Conservation (phyloP, 2,113 vertebrate genomes). For the Natator depressus region DNA sequence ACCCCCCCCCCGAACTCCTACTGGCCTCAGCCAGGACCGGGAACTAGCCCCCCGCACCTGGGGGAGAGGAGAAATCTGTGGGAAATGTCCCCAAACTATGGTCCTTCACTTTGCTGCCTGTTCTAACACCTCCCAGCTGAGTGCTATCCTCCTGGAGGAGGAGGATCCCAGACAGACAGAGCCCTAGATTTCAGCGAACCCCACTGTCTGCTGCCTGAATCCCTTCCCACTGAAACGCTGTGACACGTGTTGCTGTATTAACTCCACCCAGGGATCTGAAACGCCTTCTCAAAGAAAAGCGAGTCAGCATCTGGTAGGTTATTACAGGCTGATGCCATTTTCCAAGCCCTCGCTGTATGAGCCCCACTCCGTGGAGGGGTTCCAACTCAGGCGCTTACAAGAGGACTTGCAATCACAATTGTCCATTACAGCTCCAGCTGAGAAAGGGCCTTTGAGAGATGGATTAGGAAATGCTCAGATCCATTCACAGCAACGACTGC, state of each 20-base stretch:
- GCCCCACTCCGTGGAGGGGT: neutral
- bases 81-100: too few relatives aligned
- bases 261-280: neutral
- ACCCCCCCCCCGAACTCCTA: neutral
- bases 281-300: neutral
- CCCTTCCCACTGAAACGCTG: neutral
- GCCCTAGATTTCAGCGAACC: neutral
- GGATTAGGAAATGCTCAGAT: neutral
- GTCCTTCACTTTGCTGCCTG: neutral
- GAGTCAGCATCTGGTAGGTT: neutral
- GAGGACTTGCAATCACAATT: neutral
- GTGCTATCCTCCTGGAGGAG: neutral
- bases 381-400: neutral
- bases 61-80: neutral
- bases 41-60: neutral
- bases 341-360: neutral
- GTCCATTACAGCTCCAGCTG: neutral
- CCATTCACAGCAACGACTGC: accelerated
- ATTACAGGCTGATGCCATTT: neutral
- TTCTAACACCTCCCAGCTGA: accelerated
- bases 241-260: neutral
- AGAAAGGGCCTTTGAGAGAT: neutral
- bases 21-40: neutral
- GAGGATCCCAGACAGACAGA: neutral
- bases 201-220: neutral